phyloP scores from a whole-genome alignment of 92 coral and sea anemone genomes.

The Porites rus region DNA sequence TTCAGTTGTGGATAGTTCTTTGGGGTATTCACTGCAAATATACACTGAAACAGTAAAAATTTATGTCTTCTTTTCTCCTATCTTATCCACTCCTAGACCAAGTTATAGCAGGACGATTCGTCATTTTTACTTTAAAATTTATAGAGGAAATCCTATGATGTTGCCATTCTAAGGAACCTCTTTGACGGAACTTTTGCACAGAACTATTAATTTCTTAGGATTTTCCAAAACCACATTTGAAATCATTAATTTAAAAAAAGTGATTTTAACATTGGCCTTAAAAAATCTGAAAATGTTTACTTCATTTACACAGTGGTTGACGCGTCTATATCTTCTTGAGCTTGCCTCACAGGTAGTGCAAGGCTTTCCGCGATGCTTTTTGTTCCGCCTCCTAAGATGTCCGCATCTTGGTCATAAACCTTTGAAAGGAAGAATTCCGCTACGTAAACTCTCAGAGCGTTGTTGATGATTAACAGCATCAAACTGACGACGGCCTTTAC shows the following conservation, averaged over 20 bases:
- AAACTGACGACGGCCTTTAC: slow-evolving; percentile 44
- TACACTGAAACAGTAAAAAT: background rate
- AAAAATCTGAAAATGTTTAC: background rate
- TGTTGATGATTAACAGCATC: slow-evolving; percentile 65
- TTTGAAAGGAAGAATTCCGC: slow-evolving; percentile 68
- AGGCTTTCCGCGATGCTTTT: slow-evolving; percentile 35
- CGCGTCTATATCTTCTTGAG: background rate
- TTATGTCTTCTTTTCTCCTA: background rate
- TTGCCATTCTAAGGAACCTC: too few species aligned
- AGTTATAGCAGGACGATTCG: too few species aligned
- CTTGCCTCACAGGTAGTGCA: slow-evolving; percentile 3
- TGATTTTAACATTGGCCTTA: too few species aligned
- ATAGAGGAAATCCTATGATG: too few species aligned
- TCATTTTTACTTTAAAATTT: too few species aligned
- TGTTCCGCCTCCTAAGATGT: slow-evolving; percentile 62
- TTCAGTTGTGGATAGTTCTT: background rate
- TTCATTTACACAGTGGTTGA: slow-evolving; percentile 11
- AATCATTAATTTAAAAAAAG: too few species aligned
- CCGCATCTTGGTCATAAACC: slow-evolving; percentile 54
- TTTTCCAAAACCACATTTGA: too few species aligned
- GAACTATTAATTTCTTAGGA: too few species aligned
- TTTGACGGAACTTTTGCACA: too few species aligned
- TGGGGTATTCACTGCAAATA: slow-evolving; percentile 12
- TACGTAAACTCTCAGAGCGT: slow-evolving; percentile 56
- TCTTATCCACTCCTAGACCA: too few species aligned